Conservation (phyloP, 2,888 invertebrate species). For the Coremacera marginata region DNA sequence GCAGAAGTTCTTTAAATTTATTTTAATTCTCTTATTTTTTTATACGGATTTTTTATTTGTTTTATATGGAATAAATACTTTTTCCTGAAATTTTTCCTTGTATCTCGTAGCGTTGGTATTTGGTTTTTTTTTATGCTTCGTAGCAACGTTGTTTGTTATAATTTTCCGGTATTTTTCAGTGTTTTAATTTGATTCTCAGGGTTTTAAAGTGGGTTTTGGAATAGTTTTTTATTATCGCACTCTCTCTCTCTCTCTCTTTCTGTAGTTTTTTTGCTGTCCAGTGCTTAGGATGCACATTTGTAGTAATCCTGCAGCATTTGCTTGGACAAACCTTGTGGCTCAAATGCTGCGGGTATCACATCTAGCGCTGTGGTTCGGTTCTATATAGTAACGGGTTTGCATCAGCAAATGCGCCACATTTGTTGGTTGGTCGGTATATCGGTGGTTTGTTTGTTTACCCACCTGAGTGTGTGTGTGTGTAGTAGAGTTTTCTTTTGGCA, state of each 20-base stretch:
- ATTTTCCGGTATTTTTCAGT: conserved; percentile 63
- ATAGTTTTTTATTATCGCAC: conserved; percentile 46
- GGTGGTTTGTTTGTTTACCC: too few species aligned
- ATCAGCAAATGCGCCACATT: too few species aligned
- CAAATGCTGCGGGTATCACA: too few species aligned
- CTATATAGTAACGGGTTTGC: too few species aligned
- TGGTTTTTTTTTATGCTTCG: neutral
- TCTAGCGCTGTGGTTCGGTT: too few species aligned
- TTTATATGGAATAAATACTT: neutral
- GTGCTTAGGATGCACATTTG: neutral
- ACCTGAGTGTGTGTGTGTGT: neutral
- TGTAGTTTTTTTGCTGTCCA: conserved; percentile 12
- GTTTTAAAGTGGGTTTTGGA: neutral
- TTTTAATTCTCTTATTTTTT: conserved; percentile 32
- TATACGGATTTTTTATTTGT: neutral
- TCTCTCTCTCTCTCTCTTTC: conserved; percentile 45
- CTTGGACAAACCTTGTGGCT: too few species aligned
- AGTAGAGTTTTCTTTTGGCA: neutral
- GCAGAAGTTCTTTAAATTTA: conserved; percentile 34
- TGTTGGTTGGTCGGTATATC: too few species aligned
- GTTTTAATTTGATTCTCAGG: conserved; percentile 62
- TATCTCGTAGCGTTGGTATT: too few species aligned
- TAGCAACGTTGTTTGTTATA: conserved; percentile 53
- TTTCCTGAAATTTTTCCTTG: neutral
- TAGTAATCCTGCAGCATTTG: too few species aligned